Evolutionary conservation across 2,888 invertebrate genomes (phyloP).

Genomic region (Gibbula magus): DNA sequence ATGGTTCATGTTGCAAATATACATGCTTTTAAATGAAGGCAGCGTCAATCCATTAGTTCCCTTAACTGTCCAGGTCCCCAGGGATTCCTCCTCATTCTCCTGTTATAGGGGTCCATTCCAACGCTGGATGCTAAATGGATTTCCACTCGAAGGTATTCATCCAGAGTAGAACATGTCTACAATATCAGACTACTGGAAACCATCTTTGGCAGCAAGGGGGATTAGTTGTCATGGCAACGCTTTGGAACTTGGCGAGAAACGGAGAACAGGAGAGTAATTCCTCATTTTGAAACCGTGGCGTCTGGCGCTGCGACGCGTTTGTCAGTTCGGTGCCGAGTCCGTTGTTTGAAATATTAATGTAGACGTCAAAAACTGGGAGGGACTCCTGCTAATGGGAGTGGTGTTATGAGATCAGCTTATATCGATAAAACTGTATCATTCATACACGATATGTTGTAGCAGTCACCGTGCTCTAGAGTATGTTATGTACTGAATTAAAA

Average conservation of each 20-base stretch:
- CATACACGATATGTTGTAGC: too few relatives aligned
- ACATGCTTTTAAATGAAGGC: neutral
- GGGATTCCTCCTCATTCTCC: neutral
- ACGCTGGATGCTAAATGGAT: neutral
- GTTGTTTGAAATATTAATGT: neutral
- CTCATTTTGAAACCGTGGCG: neutral
- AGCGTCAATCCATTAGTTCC: neutral
- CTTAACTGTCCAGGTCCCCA: neutral
- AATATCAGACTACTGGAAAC: neutral
- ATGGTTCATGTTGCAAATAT: too few relatives aligned
- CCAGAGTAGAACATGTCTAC: neutral
- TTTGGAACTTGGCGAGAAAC: neutral
- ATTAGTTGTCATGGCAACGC: neutral
- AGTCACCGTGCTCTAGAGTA: too few relatives aligned
- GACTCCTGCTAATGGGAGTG: too few relatives aligned
- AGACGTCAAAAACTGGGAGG: neutral
- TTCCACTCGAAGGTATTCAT: neutral
- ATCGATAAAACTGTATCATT: too few relatives aligned
- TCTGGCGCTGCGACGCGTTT: neutral
- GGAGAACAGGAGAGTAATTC: neutral
- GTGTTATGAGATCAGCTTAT: too few relatives aligned
- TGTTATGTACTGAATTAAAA: too few relatives aligned
- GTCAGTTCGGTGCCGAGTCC: neutral
- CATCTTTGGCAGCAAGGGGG: neutral
- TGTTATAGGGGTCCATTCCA: neutral